Percentiles rank a stretch among this genome's conserved stretches.
phyloP scores from a whole-genome alignment of 2,797 vertebrate genomes.

The Gallinago stenura region DNA sequence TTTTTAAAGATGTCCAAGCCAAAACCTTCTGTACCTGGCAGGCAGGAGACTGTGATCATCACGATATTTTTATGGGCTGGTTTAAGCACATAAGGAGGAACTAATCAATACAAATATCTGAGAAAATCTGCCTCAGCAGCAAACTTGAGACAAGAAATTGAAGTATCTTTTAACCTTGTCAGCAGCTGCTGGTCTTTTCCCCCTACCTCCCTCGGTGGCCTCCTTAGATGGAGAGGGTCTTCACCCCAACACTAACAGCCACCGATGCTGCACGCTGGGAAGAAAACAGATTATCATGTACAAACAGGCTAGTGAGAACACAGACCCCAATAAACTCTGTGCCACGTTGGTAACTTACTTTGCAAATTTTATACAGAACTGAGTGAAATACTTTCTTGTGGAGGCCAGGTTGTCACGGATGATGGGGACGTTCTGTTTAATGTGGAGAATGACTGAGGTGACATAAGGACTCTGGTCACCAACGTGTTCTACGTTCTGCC shows the following conservation, averaged over 20 bases:
- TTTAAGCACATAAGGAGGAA: neutral
- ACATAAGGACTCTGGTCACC: slow-evolving; percentile 99
- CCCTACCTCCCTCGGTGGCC: neutral
- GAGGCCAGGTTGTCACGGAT: slow-evolving; percentile 97
- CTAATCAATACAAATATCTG: neutral
- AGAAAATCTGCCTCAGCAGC: neutral
- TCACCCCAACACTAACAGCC: neutral
- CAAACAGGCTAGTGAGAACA: neutral
- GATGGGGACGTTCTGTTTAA: slow-evolving; percentile 98
- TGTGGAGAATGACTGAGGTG: slow-evolving; percentile 97
- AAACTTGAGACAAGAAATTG: neutral
- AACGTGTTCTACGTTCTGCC: slow-evolving; percentile 98
- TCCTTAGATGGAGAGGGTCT: neutral
- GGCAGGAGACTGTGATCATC: neutral
- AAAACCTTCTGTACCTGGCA: neutral
- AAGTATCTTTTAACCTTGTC: neutral
- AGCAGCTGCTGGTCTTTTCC: neutral
- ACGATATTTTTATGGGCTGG: neutral
- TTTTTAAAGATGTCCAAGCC: neutral
- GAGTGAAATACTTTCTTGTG: slow-evolving; percentile 98
- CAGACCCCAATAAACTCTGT: rapidly evolving
- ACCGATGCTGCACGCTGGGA: neutral
- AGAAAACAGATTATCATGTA: rapidly evolving
- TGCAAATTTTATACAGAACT: slow-evolving; percentile 99
- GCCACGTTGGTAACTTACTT: slow-evolving; percentile 83